These are phyloP conservation scores for Amphipyra berbera DNA, from an alignment of 2,888 invertebrate genomes.

Conservation along the genomic window DNA sequence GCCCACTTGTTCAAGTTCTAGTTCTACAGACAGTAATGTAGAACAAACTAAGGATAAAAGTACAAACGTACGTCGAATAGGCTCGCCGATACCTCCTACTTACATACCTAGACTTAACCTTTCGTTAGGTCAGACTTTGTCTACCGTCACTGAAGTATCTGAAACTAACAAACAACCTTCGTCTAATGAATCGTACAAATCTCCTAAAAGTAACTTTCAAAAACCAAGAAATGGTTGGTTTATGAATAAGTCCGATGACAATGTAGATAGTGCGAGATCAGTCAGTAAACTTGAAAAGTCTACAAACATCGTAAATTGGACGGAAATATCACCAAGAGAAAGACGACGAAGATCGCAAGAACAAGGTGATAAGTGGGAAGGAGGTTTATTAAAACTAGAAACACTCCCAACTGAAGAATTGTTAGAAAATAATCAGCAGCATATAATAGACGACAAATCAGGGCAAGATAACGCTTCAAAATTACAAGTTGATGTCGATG, in stretches of 20 bases:
- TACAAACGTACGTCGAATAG: constrained; percentile 58
- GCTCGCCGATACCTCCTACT: constrained; percentile 73
- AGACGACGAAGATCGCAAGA: constrained; percentile 63
- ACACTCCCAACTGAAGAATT: constrained; percentile 14
- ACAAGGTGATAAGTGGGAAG: constrained; percentile 47
- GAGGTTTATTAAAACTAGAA: constrained; percentile 32
- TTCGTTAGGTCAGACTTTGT: constrained; percentile 71
- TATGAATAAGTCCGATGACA: constrained; percentile 49
- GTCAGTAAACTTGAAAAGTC: constrained; percentile 52
- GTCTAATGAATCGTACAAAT: constrained; percentile 50
- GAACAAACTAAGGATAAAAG: constrained; percentile 51
- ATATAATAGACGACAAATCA: constrained; percentile 6
- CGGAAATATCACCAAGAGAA: constrained; percentile 77
- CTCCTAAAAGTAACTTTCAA: constrained; percentile 44
- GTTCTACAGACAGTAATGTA: constrained; percentile 61
- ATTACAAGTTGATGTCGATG: constrained; percentile 61
- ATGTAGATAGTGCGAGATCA: constrained; percentile 24
- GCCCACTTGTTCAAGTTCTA: constrained; percentile 61
- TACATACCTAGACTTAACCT: constrained; percentile 76
- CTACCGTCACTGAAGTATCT: constrained; percentile 80
- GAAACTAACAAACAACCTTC: constrained; percentile 67
- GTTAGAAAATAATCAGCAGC: constrained; percentile 7
- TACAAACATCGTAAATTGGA: constrained; percentile 69
- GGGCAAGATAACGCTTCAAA: constrained; percentile 25
- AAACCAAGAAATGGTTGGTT: constrained; percentile 72